Percentiles rank a stretch among this genome's conserved stretches.
Evolutionary conservation across 2,113 vertebrate genomes (phyloP).

Genomic region (Pseudopodoces humilis): DNA sequence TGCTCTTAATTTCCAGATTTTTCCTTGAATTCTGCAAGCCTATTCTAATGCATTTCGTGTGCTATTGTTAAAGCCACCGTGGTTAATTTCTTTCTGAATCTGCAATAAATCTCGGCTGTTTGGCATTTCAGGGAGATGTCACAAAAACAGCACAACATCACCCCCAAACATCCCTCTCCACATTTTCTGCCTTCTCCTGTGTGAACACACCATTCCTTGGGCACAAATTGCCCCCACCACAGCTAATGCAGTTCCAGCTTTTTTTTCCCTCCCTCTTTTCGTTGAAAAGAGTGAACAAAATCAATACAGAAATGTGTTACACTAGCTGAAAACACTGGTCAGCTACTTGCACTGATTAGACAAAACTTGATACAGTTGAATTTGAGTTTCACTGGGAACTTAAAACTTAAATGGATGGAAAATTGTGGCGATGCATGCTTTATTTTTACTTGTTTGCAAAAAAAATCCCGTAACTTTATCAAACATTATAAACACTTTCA

Average conservation of each 20-base stretch:
- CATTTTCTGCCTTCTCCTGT: background rate
- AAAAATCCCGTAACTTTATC: conserved; percentile 10
- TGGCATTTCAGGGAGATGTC: background rate
- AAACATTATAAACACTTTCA: conserved; percentile 42
- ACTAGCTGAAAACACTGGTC: background rate
- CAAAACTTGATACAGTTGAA: background rate
- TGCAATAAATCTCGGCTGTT: background rate
- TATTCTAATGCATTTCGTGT: background rate
- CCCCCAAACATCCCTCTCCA: background rate
- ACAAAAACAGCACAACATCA: background rate
- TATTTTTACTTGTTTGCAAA: conserved; percentile 52
- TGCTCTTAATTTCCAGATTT: background rate
- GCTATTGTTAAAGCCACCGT: background rate
- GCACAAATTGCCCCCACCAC: background rate
- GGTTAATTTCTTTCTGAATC: background rate
- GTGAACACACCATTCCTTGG: background rate
- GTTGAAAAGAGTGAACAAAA: background rate
- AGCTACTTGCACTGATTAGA: background rate
- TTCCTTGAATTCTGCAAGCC: background rate
- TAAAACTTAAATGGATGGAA: background rate
- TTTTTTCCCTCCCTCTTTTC: background rate
- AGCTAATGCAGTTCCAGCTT: background rate
- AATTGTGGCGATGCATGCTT: background rate
- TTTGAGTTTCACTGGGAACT: background rate
- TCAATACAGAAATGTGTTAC: background rate